phyloP scores from a whole-genome alignment of 2,113 vertebrate species.

The Peucedramus taeniatus region DNA sequence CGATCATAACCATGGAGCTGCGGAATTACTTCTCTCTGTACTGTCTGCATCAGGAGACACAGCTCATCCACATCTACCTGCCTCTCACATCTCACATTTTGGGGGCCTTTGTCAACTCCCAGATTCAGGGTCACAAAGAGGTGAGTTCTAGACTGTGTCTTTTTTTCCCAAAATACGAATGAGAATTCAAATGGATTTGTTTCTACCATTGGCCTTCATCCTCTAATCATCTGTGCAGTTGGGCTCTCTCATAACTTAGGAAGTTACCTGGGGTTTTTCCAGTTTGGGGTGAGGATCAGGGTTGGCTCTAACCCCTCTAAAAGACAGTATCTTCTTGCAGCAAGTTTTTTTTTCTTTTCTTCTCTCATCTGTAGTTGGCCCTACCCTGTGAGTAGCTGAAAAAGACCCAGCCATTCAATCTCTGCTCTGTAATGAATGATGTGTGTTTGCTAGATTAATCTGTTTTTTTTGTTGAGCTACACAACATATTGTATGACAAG shows the following conservation, averaged over 20 bases:
- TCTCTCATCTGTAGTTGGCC: background rate
- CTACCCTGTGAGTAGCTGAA: background rate
- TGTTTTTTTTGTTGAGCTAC: background rate
- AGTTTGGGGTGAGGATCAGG: background rate
- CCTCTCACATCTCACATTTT: conserved; percentile 92
- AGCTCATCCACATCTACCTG: conserved; percentile 93
- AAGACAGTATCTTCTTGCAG: background rate
- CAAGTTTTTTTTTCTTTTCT: background rate
- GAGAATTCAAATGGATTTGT: background rate
- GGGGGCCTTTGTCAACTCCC: conserved; percentile 91
- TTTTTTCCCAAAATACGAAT: background rate
- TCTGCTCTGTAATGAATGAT: background rate
- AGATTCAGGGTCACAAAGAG: conserved; percentile 96
- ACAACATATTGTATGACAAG: background rate
- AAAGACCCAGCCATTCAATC: background rate
- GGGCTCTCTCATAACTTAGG: background rate
- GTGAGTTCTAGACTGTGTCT: conserved; percentile 58
- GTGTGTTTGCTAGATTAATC: background rate
- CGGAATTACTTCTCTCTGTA: conserved; percentile 94
- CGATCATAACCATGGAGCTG: conserved; percentile 94
- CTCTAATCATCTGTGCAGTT: background rate
- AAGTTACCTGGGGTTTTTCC: background rate
- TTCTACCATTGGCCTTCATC: background rate
- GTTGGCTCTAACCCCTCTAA: background rate
- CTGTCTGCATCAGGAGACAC: conserved; percentile 95